Evolutionary conservation across 2,113 vertebrate species (phyloP).

Genomic region (Pitta sordida): DNA sequence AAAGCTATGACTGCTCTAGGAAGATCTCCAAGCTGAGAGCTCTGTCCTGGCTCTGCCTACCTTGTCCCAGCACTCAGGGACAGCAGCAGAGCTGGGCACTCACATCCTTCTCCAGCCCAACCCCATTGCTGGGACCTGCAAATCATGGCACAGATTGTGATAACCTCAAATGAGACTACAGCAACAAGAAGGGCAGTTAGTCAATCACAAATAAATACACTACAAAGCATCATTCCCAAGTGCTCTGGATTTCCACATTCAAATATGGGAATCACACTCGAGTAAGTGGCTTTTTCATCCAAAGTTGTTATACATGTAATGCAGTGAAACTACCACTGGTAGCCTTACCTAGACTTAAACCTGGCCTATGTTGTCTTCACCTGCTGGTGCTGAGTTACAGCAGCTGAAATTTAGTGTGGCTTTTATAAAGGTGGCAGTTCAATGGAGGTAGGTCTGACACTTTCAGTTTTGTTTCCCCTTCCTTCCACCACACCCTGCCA

Average conservation of each 20-base stretch:
- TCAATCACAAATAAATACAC: not conserved
- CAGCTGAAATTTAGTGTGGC: not conserved
- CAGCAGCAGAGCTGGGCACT: not conserved
- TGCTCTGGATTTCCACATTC: not conserved
- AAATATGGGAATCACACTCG: fast-evolving
- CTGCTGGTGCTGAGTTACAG: not conserved
- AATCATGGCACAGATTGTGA: not conserved
- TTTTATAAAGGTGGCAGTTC: not conserved
- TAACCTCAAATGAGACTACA: not conserved
- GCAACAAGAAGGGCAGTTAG: not conserved
- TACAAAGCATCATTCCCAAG: not conserved
- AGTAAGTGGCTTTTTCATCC: not conserved
- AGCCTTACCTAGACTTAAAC: not conserved
- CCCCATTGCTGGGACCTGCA: fast-evolving
- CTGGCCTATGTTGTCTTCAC: not conserved
- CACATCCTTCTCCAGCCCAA: fast-evolving
- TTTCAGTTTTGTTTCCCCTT: not conserved
- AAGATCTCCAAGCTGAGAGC: not conserved
- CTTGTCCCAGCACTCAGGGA: not conserved
- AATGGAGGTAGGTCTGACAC: not conserved
- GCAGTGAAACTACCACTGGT: not conserved
- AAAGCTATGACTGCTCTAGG: not conserved
- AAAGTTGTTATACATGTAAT: not conserved
- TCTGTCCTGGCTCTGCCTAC: not conserved
- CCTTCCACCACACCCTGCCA: not conserved